Evolutionary conservation across 2,113 vertebrate species (phyloP).

Genomic region (Percopsis transmontana): DNA sequence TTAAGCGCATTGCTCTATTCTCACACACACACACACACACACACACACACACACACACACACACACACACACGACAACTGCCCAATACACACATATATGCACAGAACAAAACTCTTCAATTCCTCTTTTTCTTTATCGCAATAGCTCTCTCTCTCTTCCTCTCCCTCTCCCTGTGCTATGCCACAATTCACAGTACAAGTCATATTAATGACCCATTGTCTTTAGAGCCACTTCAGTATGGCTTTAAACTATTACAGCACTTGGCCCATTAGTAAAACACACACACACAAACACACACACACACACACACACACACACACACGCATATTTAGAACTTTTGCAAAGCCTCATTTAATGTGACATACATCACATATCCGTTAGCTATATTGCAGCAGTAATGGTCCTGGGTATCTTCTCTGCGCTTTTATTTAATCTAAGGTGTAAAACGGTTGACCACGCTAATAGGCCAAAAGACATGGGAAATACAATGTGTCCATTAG

Average conservation of each 20-base stretch:
- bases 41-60: conserved; percentile 1
- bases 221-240: not conserved
- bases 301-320: conserved; percentile 4
- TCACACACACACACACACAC: not conserved
- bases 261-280: conserved; percentile 3
- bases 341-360: too few species aligned
- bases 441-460: too few species aligned
- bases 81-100: conserved; percentile 3
- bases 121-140: not conserved
- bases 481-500: too few species aligned
- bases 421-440: too few species aligned
- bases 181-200: conserved; percentile 39
- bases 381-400: too few species aligned
- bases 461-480: too few species aligned
- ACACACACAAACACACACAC: not conserved
- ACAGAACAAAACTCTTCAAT: not conserved
- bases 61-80: conserved; percentile 2
- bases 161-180: conserved; percentile 8
- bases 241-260: conserved; percentile 23
- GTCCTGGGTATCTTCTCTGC: too few species aligned
- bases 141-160: not conserved
- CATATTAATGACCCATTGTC: conserved; percentile 5
- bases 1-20: not conserved
- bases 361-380: too few species aligned
- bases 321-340: not conserved